Conservation (phyloP, 2,797 vertebrate species). For the Sebastes itinus region DNA sequence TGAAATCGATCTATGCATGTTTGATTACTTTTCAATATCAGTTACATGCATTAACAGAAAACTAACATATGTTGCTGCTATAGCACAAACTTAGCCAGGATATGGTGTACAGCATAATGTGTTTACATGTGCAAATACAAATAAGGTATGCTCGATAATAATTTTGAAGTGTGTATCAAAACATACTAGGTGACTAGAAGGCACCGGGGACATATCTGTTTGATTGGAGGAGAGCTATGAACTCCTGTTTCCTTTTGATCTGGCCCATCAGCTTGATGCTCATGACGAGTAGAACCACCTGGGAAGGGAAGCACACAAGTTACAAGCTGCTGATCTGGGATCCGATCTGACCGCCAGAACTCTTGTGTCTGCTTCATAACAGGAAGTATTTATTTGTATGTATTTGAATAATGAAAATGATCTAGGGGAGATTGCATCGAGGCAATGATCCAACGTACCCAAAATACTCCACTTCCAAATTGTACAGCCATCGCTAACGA, state of each 20-base stretch:
- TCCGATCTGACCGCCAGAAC: neutral
- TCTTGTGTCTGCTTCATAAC: neutral
- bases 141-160: slow-evolving; percentile 40
- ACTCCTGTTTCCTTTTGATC: slow-evolving; percentile 76
- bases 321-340: neutral
- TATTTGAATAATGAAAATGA: neutral
- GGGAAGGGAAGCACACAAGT: neutral
- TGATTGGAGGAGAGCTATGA: slow-evolving; percentile 74
- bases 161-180: slow-evolving; percentile 43
- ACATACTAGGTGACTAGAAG: slow-evolving; percentile 61
- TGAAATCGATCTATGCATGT: slow-evolving; percentile 58
- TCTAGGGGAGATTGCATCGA: neutral
- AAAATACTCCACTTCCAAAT: slow-evolving; percentile 77
- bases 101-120: slow-evolving; percentile 63
- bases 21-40: slow-evolving; percentile 50
- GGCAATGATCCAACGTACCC: slow-evolving; percentile 46
- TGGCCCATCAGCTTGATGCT: slow-evolving; percentile 79
- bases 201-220: slow-evolving; percentile 78
- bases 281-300: slow-evolving; percentile 75
- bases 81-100: slow-evolving; percentile 54
- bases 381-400: neutral
- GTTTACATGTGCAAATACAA: slow-evolving; percentile 71
- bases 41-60: slow-evolving; percentile 67
- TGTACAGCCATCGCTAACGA: slow-evolving; percentile 72
- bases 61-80: slow-evolving; percentile 50